phyloP scores from a whole-genome alignment of 2,797 vertebrate species.

The Pristis pectinata region DNA sequence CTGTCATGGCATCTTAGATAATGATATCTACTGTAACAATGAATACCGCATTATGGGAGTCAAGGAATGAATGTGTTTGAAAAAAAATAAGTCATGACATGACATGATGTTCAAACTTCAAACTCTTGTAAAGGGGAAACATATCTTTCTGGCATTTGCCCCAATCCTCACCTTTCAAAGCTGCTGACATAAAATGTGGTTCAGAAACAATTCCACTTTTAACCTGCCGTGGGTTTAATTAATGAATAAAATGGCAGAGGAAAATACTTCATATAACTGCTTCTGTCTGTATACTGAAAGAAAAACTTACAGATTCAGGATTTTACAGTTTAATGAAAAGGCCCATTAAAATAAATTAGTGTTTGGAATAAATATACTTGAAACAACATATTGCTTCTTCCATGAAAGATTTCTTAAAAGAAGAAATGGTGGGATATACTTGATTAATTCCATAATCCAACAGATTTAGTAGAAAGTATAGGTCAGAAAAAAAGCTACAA shows the following conservation, averaged over 20 bases:
- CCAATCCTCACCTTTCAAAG: background rate
- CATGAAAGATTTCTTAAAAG: background rate
- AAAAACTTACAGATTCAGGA: background rate
- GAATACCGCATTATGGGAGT: background rate
- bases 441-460: conserved; percentile 12
- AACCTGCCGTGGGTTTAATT: too few species aligned
- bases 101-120: background rate
- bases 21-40: background rate
- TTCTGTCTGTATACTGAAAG: background rate
- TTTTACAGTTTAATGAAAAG: background rate
- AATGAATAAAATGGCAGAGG: background rate
- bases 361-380: background rate
- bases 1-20: background rate
- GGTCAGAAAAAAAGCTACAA: background rate
- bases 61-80: background rate
- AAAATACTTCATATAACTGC: background rate
- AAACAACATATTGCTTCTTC: conserved; percentile 1
- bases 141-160: background rate
- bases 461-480: background rate
- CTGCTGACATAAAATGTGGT: background rate
- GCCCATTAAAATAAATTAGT: conserved; percentile 1
- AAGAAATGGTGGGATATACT: background rate
- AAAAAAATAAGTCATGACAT: background rate
- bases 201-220: background rate
- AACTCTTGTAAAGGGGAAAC: background rate